These are phyloP conservation scores for Hipposideros larvatus DNA, from an alignment of 2,797 vertebrate genomes.

Conservation along the genomic window DNA sequence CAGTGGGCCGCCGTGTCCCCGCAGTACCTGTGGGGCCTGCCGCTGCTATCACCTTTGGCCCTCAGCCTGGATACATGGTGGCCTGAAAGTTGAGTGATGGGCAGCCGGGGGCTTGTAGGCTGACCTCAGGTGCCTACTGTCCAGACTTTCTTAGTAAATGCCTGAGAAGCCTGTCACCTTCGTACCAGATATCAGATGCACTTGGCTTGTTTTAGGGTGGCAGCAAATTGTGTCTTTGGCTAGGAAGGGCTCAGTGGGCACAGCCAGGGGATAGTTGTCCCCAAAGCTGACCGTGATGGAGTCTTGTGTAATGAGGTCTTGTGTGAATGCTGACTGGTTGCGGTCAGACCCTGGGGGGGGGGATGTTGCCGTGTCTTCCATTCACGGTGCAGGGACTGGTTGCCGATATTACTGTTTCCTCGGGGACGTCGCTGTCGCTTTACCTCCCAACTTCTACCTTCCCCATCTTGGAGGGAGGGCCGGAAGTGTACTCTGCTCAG, in stretches of 20 bases:
- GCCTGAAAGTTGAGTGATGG: not conserved
- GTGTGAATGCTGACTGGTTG: not conserved
- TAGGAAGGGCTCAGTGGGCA: not conserved
- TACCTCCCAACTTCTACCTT: not conserved
- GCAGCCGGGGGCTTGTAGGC: too few species aligned
- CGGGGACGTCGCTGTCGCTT: rapidly evolving
- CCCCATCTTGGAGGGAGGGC: not conserved
- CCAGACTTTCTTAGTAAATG: not conserved
- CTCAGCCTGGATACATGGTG: not conserved
- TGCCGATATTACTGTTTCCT: not conserved
- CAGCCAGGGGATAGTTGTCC: not conserved
- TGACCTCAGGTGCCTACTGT: too few species aligned
- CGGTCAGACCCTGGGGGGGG: not conserved
- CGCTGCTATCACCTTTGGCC: rapidly evolving
- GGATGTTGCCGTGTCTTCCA: rapidly evolving
- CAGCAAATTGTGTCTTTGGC: rapidly evolving
- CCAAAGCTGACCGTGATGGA: rapidly evolving
- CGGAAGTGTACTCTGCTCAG: rapidly evolving
- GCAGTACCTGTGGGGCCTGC: rapidly evolving
- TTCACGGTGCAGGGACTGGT: not conserved
- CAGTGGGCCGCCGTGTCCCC: rapidly evolving
- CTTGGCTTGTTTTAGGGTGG: not conserved
- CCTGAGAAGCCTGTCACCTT: too few species aligned
- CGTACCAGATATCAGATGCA: not conserved
- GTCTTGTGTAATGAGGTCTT: rapidly evolving